Conservation (phyloP, 2,113 vertebrate genomes). For the Neotragus moschatus region DNA sequence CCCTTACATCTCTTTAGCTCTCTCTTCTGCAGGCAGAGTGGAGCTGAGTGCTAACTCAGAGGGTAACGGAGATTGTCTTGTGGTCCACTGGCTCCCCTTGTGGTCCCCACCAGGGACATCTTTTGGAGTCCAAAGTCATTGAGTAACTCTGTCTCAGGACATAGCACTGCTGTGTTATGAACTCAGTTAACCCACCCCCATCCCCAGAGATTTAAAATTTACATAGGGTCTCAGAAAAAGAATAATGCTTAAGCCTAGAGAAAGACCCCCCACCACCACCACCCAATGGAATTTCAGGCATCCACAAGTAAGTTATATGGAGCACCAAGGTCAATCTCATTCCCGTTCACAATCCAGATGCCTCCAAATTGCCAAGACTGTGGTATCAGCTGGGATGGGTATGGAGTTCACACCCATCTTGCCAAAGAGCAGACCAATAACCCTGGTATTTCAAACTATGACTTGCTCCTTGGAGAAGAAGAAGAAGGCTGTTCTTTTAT, state of each 20-base stretch:
- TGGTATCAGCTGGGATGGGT: not conserved
- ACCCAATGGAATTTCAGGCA: not conserved
- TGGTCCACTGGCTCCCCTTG: not conserved
- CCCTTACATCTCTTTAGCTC: not conserved
- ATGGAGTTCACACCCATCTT: not conserved
- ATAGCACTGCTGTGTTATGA: not conserved
- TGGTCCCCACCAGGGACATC: not conserved
- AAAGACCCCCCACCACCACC: not conserved
- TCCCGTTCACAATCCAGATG: not conserved
- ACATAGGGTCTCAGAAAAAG: not conserved
- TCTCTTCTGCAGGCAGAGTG: not conserved
- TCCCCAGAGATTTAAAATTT: not conserved
- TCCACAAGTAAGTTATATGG: not conserved
- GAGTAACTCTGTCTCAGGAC: not conserved
- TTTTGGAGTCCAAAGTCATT: not conserved
- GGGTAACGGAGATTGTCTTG: not conserved
- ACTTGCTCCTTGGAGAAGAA: not conserved
- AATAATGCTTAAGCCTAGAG: not conserved
- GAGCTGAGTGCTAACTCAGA: not conserved
- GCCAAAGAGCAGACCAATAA: not conserved
- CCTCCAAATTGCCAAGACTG: not conserved
- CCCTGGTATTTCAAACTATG: not conserved
- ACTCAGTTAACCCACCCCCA: not conserved
- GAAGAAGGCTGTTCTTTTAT: not conserved
- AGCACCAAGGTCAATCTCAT: not conserved